Percentiles rank a stretch among this genome's conserved stretches.
These are phyloP conservation scores for Acronicta alni DNA, from an alignment of 2,888 invertebrate genomes.

Conservation along the genomic window DNA sequence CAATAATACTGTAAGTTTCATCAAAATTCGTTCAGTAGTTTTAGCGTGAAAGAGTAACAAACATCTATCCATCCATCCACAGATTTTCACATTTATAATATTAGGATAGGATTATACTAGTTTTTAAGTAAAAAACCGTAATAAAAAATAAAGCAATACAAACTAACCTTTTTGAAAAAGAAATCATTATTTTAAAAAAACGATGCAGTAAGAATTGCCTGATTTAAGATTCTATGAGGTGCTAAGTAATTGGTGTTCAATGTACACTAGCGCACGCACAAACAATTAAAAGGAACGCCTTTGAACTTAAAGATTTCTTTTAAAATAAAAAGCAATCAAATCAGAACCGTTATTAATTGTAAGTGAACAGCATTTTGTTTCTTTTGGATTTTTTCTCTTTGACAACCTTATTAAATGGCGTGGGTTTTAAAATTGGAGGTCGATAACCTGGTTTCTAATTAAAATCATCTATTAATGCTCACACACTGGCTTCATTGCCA, in stretches of 20 bases:
- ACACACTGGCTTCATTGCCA: no score
- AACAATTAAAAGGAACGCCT: constrained; percentile 30
- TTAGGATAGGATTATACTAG: no score
- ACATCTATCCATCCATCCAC: no score
- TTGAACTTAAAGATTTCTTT: constrained; percentile 16
- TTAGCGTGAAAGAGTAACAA: no score
- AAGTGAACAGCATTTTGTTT: constrained; percentile 4
- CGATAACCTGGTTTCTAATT: not conserved
- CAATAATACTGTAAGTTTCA: no score
- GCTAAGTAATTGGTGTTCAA: constrained; percentile 30
- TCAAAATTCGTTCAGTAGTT: no score
- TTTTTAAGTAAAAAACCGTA: no score
- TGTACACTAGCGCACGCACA: constrained; percentile 3
- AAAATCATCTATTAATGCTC: no score
- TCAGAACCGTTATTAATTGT: constrained; percentile 17
- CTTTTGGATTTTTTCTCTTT: constrained; percentile 8
- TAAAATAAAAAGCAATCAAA: constrained; percentile 32
- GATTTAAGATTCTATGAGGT: constrained; percentile 10
- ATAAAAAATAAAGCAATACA: no score
- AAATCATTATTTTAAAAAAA: not conserved
- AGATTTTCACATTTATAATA: no score
- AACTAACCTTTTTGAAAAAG: no score
- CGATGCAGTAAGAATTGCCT: not conserved
- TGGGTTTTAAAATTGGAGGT: not conserved
- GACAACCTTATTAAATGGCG: not conserved